Base-by-base conservation (phyloP, 2,797 vertebrate genomes). In the Myiotriccus ornatus region DNA sequence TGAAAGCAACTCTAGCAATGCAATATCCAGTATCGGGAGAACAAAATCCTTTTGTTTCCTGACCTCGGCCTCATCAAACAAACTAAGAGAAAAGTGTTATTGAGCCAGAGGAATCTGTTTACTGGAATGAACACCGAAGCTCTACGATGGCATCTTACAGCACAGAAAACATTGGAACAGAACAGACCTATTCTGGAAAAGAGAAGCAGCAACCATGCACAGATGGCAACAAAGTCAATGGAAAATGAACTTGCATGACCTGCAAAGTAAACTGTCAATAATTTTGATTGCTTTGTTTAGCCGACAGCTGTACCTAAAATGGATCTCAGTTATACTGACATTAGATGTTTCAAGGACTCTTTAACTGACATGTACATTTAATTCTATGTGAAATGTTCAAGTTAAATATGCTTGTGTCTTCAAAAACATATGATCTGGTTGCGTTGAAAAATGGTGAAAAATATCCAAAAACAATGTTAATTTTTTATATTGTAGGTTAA, bases 1-100 rank as follows among this genome's bases (percentile, higher is more conserved):
- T 91, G 91, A 96, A 85, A 97, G 81, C 77, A 82, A 68, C 87
- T 82, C 89, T 5, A 94, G 89, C 79, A 94, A 94, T 46, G 77
- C 90, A 93, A 90, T 96, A 93, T 95, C 84, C 94, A 88, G 60
- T 96, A 68, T 96, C 82, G 0, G 19, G 91, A 91, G 92, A 96
- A 97, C 94, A 96, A 94, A 96, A 90, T 95, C 95, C 95, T 96
- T 96, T 94, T 95, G 95, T 94, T 95, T 96, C 91, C 91, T 96
- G 96, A 97, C 88, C 95, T 95, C 73, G 0, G 74, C 79, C 88
- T 77, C 89, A 92, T 87, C 94, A 94, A 94, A 94, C 84, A 89
- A 95, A 96, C 87, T 62, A 62, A 84, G 91, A 92, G 88, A 94
- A 87, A 92, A 85, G 81, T 94, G 80, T 91, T 95, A 93, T 49